These are phyloP conservation scores for Aleadryas rufinucha DNA, from an alignment of 2,113 vertebrate species.

Conservation along the genomic window DNA sequence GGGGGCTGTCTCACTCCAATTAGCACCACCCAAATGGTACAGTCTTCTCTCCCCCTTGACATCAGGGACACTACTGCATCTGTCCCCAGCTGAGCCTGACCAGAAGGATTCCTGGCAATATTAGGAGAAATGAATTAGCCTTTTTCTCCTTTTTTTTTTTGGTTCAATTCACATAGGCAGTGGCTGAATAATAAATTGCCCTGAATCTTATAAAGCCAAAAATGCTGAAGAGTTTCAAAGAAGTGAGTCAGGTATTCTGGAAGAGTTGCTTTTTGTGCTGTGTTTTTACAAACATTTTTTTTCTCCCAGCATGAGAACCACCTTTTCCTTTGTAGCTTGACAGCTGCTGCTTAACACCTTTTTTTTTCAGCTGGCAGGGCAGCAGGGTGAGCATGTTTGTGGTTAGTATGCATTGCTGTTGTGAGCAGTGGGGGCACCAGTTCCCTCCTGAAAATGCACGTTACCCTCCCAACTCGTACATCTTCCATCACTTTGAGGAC, in stretches of 20 bases:
- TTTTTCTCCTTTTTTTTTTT: background rate
- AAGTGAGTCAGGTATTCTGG: slow-evolving; percentile 17
- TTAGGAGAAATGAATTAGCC: slow-evolving; percentile 36
- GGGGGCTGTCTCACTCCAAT: background rate
- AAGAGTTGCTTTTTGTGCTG: background rate
- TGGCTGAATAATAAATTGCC: background rate
- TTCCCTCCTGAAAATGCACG: background rate
- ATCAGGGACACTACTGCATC: background rate
- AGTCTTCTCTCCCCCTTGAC: background rate
- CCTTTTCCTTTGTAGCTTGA: slow-evolving; percentile 1
- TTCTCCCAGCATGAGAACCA: background rate
- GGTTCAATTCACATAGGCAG: background rate
- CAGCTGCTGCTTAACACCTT: slow-evolving; percentile 58
- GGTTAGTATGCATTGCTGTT: background rate
- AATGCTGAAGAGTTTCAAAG: slow-evolving; percentile 26
- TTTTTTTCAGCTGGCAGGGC: slow-evolving; percentile 40
- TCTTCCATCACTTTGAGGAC: slow-evolving; percentile 11
- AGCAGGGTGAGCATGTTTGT: background rate
- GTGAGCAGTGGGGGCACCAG: background rate
- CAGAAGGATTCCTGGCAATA: slow-evolving; percentile 28
- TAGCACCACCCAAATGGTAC: background rate
- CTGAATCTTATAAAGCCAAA: slow-evolving; percentile 1
- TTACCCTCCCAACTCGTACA: background rate
- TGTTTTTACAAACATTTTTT: slow-evolving; percentile 19
- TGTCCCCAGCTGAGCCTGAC: background rate